Conservation (phyloP, 2,888 invertebrate genomes). For the Drosophila niveifrons region DNA sequence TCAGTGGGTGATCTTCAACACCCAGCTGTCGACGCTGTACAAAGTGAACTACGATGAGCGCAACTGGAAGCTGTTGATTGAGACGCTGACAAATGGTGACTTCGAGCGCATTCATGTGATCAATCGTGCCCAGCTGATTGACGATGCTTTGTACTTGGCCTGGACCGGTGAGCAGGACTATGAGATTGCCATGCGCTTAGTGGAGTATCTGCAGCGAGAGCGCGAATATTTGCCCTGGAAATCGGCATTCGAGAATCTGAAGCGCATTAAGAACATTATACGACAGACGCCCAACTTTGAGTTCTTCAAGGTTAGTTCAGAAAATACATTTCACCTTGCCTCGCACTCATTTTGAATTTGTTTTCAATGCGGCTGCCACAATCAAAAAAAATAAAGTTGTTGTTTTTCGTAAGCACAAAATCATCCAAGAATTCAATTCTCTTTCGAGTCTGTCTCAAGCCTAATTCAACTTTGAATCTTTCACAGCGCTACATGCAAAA, state of each 20-base stretch:
- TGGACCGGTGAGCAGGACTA: conserved; percentile 89
- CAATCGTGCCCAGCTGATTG: conserved; percentile 93
- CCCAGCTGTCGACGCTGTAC: conserved; percentile 90
- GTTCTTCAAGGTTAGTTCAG: conserved; percentile 87
- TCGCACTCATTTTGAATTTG: conserved; percentile 53
- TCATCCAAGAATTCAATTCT: background rate
- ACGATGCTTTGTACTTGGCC: conserved; percentile 90
- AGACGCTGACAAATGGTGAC: conserved; percentile 87
- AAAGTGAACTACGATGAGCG: conserved; percentile 91
- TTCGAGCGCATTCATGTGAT: conserved; percentile 88
- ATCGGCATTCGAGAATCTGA: conserved; percentile 87
- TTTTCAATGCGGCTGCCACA: conserved; percentile 38
- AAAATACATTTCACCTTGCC: background rate
- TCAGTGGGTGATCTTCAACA: conserved; percentile 91
- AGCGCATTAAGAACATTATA: conserved; percentile 87
- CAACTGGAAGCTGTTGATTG: conserved; percentile 90
- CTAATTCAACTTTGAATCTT: background rate
- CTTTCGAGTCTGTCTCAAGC: background rate
- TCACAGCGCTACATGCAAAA: conserved; percentile 88
- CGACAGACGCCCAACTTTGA: conserved; percentile 88
- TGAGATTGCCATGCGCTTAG: conserved; percentile 87
- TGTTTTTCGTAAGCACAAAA: conserved; percentile 64
- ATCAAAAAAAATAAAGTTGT: conserved; percentile 49
- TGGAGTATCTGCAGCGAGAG: conserved; percentile 86
- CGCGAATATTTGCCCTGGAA: conserved; percentile 86